Evolutionary conservation across 2,797 vertebrate genomes (phyloP), one percentile per base, ranked within the genome.

Genomic region (Syngnathus rostellatus): DNA sequence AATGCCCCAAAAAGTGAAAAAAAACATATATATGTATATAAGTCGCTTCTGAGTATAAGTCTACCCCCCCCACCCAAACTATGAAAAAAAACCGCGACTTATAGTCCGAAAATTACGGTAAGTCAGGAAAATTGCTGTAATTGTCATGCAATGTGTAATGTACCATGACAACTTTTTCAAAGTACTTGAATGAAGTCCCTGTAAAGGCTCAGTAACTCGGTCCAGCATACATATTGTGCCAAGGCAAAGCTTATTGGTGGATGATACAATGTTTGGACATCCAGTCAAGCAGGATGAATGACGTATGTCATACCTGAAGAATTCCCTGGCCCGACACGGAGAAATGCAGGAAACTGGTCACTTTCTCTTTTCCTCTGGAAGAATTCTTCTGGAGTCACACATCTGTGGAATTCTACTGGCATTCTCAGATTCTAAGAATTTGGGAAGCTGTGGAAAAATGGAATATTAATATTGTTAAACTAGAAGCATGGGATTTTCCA

Each of bases 261-360:
- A 65, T 70, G 63, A 64, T 55, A 16, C 23, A 39, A 62, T 64
- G 69, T 51, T 51, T 64, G 21, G 43, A 25, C 64, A 73, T 71
- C 71, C 65, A 51, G 75, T 62, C 65, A 55, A 78, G 72, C 72
- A 58, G 69, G 68, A 71, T 67, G 60, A 51, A 16, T 73, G 67
- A 82, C 73, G 62, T 62, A 78, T 71, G 53, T 66, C 78, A 71
- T 78, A 70, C 64, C 55, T 60, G 65, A 74, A 65, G 73, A 71
- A 76, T 78, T 83, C 72, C 62, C 69, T 67, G 60, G 65, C 76
- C 54, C 7, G 81, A 82, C 77, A 71, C 55, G 71, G 68, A 83
- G 76, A 83, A 80, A 81, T 25, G 72, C 85, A 85, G 83, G 85
- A 89, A 86, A 72, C 79, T 48, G 65, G 71, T 75, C 62, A 77